A percentile compares a stretch with the other conserved stretches of the same genome.
phyloP scores from a whole-genome alignment of 2,113 vertebrate species.

The Heterotilapia buettikoferi region DNA sequence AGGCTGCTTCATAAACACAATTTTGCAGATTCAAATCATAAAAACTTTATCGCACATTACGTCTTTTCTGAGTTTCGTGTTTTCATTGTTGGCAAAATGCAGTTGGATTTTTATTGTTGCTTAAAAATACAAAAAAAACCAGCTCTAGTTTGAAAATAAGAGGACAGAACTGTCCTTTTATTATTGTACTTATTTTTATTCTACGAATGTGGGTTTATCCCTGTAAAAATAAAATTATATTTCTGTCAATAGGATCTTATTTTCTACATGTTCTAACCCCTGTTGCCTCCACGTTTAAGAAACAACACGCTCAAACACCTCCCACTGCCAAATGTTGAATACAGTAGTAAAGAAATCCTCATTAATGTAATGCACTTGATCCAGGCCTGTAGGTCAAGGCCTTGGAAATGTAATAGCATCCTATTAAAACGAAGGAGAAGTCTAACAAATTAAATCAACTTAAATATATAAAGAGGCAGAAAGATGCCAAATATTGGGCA shows the following conservation, averaged over 20 bases:
- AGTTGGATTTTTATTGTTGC: background rate
- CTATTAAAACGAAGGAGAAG: constrained; percentile 41
- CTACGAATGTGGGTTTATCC: background rate
- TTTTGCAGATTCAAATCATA: background rate
- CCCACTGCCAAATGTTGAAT: constrained; percentile 33
- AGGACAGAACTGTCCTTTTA: background rate
- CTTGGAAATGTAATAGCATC: constrained; percentile 52
- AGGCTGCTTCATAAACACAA: background rate
- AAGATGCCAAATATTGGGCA: constrained; percentile 19
- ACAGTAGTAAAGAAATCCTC: constrained; percentile 54
- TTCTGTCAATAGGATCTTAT: background rate
- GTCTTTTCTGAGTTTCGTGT: background rate
- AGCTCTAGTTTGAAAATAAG: background rate
- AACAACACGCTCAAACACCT: background rate
- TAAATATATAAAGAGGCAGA: background rate
- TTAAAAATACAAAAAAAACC: background rate
- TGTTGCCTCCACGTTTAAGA: background rate
- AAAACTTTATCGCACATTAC: background rate
- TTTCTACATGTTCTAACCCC: background rate
- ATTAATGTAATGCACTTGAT: constrained; percentile 68
- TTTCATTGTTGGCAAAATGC: background rate
- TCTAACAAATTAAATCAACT: constrained; percentile 45
- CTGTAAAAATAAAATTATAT: background rate
- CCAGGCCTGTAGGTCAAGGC: constrained; percentile 49
- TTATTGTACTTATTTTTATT: background rate